Base-by-base conservation (phyloP, 92 coral and sea anemone genomes). In the Parazoanthus darwini region DNA sequence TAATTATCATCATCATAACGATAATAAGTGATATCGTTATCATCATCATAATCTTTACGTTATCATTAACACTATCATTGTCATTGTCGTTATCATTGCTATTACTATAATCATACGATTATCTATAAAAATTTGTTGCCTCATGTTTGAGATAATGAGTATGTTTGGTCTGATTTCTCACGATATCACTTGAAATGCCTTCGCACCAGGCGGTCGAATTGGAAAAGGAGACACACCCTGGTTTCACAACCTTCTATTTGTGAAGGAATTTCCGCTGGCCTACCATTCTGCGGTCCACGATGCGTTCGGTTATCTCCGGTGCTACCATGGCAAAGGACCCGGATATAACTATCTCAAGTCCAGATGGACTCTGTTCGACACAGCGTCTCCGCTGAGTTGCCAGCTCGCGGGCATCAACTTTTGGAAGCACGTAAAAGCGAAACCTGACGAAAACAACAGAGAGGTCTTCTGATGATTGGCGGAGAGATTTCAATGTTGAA, bases 251-350 rank as follows among this genome's bases (percentile, higher is more conserved):
- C 16, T 54, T 54, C 59, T 90, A 35, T 90, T 86, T 75, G 82
- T 86, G 70, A 84, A 80, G 71, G 92, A 90, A 18, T 66, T 86
- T 23, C 70, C 92, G 33, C 35, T 90, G 59, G 90, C 92, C 16
- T 90, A 90, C 74, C 92, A 90, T 46, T 77, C 92, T 16, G 92
- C 92, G 37, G 90, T 81, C 25, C 92, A 90, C 70, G 92, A 90
- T 70, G 92, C 90, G 1, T 90, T 90, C 82, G 92, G 92, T 29
- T 90, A 90, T 65, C 86, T 90, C 66, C 74, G 80, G 35, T 81
- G 77, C 22, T 87, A 90, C 58, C 92, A 90, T 48, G 85, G 72
- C 33, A 37, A 78, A 79, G 92, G 92, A 6, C 92, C 92, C 10
- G 92, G 92, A 3, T 90, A 90, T 46, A 86, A 90, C 92, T 90